Evolutionary conservation across 1,140 invertebrate genomes (phyloP).

Genomic region (Drosophila lacteicornis): DNA sequence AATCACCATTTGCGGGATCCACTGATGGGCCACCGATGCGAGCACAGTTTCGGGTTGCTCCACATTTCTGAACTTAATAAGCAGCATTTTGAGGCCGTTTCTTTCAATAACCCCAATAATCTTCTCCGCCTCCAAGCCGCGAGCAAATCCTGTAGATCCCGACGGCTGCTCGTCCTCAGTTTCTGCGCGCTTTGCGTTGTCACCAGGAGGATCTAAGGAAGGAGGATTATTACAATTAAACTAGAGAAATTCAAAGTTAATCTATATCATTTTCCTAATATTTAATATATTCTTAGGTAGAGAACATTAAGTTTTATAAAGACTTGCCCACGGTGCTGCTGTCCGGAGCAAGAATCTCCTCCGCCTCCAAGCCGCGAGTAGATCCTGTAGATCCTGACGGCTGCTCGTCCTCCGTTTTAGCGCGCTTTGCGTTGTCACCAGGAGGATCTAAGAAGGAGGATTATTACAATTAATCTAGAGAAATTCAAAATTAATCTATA

Average conservation of each 20-base stretch:
- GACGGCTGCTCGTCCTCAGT: slow-evolving; percentile 26
- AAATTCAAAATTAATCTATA: too few species aligned
- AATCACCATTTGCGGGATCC: slow-evolving; percentile 97
- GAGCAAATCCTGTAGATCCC: slow-evolving; percentile 90
- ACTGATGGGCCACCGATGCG: slow-evolving; percentile 94
- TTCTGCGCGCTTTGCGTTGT: slow-evolving; percentile 41
- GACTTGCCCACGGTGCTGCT: too few species aligned
- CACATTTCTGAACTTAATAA: slow-evolving; percentile 97
- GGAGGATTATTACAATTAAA: too few species aligned
- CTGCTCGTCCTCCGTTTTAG: slow-evolving; percentile 18
- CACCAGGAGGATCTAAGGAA: background rate
- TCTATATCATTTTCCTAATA: too few species aligned
- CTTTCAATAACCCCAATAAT: slow-evolving; percentile 90
- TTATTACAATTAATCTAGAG: too few species aligned
- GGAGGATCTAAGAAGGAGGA: background rate
- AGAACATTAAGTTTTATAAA: too few species aligned
- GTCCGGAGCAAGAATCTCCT: slow-evolving; percentile 91
- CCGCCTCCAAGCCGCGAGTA: slow-evolving; percentile 94
- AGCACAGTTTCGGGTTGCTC: slow-evolving; percentile 97
- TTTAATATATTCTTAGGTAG: too few species aligned
- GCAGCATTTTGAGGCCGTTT: slow-evolving; percentile 95
- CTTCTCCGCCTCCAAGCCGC: slow-evolving; percentile 95
- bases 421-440: slow-evolving; percentile 41
- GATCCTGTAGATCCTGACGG: slow-evolving; percentile 88
- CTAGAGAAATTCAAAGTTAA: too few species aligned